Evolutionary conservation across 1,140 invertebrate genomes (phyloP).

Genomic region (Penaeus indicus): DNA sequence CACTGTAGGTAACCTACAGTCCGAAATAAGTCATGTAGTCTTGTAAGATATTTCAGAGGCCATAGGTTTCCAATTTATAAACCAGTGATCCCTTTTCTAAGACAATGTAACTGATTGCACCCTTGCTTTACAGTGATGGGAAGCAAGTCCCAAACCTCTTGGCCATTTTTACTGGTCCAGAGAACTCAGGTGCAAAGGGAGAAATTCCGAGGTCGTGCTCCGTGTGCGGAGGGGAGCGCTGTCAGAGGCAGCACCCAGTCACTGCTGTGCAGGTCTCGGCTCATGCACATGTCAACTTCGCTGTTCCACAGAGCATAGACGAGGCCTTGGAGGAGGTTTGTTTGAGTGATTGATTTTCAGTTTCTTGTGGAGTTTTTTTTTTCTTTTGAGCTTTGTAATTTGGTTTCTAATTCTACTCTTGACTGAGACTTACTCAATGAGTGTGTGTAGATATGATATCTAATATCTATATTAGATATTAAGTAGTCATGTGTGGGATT

Average conservation of each 20-base stretch:
- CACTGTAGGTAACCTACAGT: too few species aligned
- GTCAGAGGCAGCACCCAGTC: conserved; percentile 58
- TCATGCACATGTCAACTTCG: conserved; percentile 59
- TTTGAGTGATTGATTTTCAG: background rate
- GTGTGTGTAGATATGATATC: too few species aligned
- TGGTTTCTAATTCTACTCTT: background rate
- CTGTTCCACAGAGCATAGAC: conserved; percentile 64
- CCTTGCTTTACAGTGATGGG: conserved; percentile 57
- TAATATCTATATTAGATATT: too few species aligned
- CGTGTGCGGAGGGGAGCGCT: conserved; percentile 64
- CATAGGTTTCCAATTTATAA: background rate
- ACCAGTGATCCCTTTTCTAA: background rate
- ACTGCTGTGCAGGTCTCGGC: conserved; percentile 32
- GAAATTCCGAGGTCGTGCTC: conserved; percentile 64
- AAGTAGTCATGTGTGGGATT: too few species aligned
- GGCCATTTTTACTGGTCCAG: conserved; percentile 59
- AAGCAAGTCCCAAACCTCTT: conserved; percentile 63
- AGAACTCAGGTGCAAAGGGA: conserved; percentile 34
- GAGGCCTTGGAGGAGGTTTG: conserved; percentile 65
- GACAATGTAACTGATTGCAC: background rate
- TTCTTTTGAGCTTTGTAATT: background rate
- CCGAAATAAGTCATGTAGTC: too few species aligned
- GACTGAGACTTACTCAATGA: too few species aligned
- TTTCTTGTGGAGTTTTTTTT: background rate
- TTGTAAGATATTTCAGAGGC: background rate